These are phyloP conservation scores for Elymnias hypermnestra DNA, from an alignment of 1,140 invertebrate species.

Conservation along the genomic window DNA sequence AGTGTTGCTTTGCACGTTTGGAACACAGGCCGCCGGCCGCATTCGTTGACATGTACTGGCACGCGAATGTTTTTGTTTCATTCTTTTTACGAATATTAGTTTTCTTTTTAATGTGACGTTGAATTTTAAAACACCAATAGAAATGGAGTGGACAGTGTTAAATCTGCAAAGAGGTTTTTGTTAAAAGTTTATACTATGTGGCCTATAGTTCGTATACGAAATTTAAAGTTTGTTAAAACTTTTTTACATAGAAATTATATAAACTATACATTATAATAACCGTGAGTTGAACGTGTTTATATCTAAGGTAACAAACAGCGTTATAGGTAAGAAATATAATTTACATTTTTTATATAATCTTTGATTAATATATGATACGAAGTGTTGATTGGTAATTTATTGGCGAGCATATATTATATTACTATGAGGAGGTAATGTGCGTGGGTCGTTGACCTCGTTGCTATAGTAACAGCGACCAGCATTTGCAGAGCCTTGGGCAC, in stretches of 20 bases:
- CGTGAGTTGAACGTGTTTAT: too few species aligned
- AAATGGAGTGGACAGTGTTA: slow-evolving; percentile 21
- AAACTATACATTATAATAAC: too few species aligned
- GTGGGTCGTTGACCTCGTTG: slow-evolving; percentile 63
- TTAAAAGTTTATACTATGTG: slow-evolving; percentile 24
- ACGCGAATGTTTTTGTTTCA: slow-evolving; percentile 69
- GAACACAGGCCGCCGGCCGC: slow-evolving; percentile 48
- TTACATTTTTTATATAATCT: too few species aligned
- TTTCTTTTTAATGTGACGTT: slow-evolving; percentile 47
- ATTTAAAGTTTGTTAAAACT: slow-evolving; percentile 17
- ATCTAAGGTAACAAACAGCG: too few species aligned
- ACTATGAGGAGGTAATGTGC: slow-evolving; percentile 30
- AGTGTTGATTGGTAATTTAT: slow-evolving; percentile 8
- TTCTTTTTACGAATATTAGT: slow-evolving; percentile 49
- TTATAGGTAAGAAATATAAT: too few species aligned
- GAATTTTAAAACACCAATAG: slow-evolving; percentile 29
- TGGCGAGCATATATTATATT: slow-evolving; percentile 14
- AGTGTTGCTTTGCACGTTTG: slow-evolving; percentile 44
- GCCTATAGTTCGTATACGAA: slow-evolving; percentile 35
- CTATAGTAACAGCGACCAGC: slow-evolving; percentile 54
- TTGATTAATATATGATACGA: too few species aligned
- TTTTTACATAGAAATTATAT: too few species aligned
- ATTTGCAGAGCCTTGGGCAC: slow-evolving; percentile 42
- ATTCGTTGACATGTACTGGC: slow-evolving; percentile 66
- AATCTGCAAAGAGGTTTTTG: slow-evolving; percentile 22